A percentile compares a stretch with the other conserved stretches of the same genome.
Evolutionary conservation across 2,797 vertebrate species (phyloP).

Genomic region (Gambelia wislizenii): DNA sequence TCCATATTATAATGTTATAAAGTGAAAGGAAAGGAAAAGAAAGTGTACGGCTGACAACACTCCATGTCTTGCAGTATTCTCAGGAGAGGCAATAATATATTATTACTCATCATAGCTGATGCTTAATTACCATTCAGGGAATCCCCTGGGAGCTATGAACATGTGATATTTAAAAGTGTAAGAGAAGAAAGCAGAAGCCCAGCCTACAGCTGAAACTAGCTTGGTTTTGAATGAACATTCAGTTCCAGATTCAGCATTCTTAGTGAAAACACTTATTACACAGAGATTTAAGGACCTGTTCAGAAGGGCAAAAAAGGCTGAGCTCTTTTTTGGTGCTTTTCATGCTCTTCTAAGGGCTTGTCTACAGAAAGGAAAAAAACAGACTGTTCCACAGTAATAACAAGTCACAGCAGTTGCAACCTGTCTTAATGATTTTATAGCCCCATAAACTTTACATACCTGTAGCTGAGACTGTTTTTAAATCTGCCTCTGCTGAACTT

Average conservation of each 20-base stretch:
- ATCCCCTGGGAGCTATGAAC: conserved; percentile 63
- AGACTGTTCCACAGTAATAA: too few relatives aligned
- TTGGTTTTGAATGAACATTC: conserved; percentile 46
- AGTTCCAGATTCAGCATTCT: conserved; percentile 53
- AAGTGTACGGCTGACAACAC: not conserved
- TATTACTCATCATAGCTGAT: conserved; percentile 57
- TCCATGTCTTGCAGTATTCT: not conserved
- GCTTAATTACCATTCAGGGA: conserved; percentile 67
- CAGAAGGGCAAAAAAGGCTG: not conserved
- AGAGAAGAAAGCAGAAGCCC: conserved; percentile 70
- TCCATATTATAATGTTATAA: fast-evolving
- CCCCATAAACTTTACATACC: too few relatives aligned
- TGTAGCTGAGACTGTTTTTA: too few relatives aligned
- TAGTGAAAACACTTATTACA: conserved; percentile 25
- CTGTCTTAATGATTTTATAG: too few relatives aligned
- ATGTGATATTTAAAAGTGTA: conserved; percentile 65
- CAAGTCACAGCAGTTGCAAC: too few relatives aligned
- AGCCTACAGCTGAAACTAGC: conserved; percentile 46
- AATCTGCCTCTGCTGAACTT: too few relatives aligned
- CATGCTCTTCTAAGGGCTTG: not conserved
- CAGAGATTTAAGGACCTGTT: conserved; percentile 4
- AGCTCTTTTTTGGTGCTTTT: not conserved
- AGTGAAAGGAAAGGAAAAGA: not conserved
- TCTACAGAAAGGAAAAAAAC: too few relatives aligned
- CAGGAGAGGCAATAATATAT: conserved; percentile 31